These are phyloP conservation scores for Drosophila sproati DNA, from an alignment of 1,140 invertebrate genomes.

Conservation along the genomic window DNA sequence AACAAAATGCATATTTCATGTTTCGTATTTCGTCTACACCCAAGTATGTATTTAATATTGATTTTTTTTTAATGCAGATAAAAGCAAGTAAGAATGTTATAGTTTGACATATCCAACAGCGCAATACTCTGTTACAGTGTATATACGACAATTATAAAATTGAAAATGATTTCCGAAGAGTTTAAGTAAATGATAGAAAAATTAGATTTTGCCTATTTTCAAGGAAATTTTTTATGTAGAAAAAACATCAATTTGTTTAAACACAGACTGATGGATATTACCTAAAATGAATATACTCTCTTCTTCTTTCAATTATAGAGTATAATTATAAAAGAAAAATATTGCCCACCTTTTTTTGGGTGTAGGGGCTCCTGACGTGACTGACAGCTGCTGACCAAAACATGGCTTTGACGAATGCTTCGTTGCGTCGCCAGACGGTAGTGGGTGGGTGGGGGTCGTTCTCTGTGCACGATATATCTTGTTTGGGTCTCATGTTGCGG, in stretches of 20 bases:
- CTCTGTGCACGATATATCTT: slow-evolving; percentile 9
- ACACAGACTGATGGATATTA: neutral
- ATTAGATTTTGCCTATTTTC: no score
- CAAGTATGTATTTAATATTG: no score
- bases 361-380: slow-evolving; percentile 34
- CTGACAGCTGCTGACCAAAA: slow-evolving; percentile 62
- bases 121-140: no score
- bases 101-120: no score
- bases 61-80: slow-evolving; percentile 34
- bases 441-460: neutral
- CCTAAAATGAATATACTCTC: neutral
- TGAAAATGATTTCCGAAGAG: no score
- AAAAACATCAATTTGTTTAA: no score
- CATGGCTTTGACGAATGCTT: slow-evolving; percentile 53
- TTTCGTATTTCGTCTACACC: slow-evolving; percentile 6
- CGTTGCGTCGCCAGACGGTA: neutral
- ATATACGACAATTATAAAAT: no score
- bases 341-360: slow-evolving; percentile 30
- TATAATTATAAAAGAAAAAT: slow-evolving; percentile 41
- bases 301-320: neutral
- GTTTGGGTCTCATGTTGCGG: slow-evolving; percentile 60
- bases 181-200: no score
- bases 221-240: no score
- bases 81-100: slow-evolving; percentile 1
- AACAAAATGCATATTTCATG: slow-evolving; percentile 67